Conservation (phyloP, 92 coral and sea anemone species). For the Siderastrea radians region DNA sequence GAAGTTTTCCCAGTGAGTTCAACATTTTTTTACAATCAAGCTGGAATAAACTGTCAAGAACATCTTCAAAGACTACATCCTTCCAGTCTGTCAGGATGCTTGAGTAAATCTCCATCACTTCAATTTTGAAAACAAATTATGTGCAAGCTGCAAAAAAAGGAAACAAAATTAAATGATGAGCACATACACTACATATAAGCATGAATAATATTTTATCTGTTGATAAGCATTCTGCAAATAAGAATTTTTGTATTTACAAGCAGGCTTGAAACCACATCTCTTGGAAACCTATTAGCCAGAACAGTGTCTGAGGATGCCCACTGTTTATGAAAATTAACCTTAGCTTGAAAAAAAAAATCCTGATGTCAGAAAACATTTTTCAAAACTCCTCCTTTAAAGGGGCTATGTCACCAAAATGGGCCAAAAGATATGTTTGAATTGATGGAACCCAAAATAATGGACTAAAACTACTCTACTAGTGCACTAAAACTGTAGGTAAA, state of each 20-base stretch:
- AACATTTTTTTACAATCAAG: slow-evolving; percentile 15
- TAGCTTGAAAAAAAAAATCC: too few relatives aligned
- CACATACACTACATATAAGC: background rate
- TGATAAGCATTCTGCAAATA: background rate
- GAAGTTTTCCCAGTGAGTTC: background rate
- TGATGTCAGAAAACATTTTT: too few relatives aligned
- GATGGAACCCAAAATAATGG: too few relatives aligned
- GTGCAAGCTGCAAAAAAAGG: slow-evolving; percentile 80
- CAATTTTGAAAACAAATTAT: slow-evolving; percentile 83
- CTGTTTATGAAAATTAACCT: too few relatives aligned
- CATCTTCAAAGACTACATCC: background rate
- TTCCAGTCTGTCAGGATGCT: background rate
- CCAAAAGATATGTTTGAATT: too few relatives aligned
- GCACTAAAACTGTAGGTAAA: too few relatives aligned
- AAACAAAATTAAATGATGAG: background rate
- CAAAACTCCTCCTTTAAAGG: too few relatives aligned
- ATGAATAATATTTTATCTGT: background rate
- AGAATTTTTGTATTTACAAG: background rate
- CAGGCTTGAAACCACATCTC: background rate
- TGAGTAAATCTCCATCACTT: slow-evolving; percentile 63
- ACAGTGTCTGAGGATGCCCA: too few relatives aligned
- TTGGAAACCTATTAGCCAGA: too few relatives aligned
- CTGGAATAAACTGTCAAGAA: background rate
- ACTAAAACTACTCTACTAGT: too few relatives aligned
- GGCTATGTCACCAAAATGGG: too few relatives aligned